Percentiles rank a stretch among this genome's conserved stretches.
These are phyloP conservation scores for Camponotus floridanus DNA, from an alignment of 1,140 invertebrate species.

Conservation along the genomic window DNA sequence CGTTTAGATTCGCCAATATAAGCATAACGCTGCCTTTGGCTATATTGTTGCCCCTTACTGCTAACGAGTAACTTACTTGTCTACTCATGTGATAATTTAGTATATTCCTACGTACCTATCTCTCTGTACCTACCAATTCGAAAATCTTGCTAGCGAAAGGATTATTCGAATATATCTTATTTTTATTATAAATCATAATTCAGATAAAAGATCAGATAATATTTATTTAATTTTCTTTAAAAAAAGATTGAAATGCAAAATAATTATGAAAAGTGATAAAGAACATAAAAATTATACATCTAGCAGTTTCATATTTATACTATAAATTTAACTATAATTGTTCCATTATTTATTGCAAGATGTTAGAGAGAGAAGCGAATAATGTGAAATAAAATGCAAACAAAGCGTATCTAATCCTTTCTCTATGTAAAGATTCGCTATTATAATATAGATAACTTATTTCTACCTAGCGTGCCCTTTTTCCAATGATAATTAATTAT, in stretches of 20 bases:
- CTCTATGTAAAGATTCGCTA: constrained; percentile 49
- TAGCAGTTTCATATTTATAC: background rate
- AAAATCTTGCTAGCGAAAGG: constrained; percentile 68
- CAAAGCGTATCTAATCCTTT: constrained; percentile 43
- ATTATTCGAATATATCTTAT: constrained; percentile 48
- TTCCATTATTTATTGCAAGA: background rate
- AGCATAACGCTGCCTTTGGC: constrained; percentile 85
- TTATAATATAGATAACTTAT: constrained; percentile 55
- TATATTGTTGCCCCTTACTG: constrained; percentile 85
- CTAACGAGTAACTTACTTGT: constrained; percentile 85
- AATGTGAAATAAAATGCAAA: background rate
- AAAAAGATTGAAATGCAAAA: background rate
- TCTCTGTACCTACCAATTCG: constrained; percentile 73
- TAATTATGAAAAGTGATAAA: background rate
- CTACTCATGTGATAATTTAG: constrained; percentile 85
- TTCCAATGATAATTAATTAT: constrained; percentile 47
- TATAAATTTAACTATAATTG: constrained; percentile 7
- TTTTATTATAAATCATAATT: constrained; percentile 18
- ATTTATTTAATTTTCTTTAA: constrained; percentile 3
- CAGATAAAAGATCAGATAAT: background rate
- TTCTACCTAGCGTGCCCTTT: constrained; percentile 63
- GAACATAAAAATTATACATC: background rate
- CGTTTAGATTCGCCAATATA: constrained; percentile 78
- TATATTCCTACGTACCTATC: constrained; percentile 84
- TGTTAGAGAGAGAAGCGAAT: background rate